A percentile compares a stretch with the other conserved stretches of the same genome.
These are phyloP conservation scores for Diarsia mendica DNA, from an alignment of 2,888 invertebrate genomes.

Conservation along the genomic window DNA sequence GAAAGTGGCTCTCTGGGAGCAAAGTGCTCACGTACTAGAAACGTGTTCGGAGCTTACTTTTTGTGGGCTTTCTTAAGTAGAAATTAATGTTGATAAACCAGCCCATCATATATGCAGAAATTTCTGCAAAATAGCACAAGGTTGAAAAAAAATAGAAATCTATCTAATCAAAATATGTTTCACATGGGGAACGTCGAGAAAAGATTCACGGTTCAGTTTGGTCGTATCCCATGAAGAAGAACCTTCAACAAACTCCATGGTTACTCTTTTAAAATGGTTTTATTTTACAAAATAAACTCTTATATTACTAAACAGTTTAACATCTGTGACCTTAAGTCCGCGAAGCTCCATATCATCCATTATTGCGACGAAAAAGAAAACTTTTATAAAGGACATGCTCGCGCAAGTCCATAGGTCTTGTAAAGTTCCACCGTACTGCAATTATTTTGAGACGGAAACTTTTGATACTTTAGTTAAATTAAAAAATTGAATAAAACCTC, in stretches of 20 bases:
- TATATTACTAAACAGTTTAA: slow-evolving; percentile 28
- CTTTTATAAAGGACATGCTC: slow-evolving; percentile 56
- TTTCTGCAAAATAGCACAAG: neutral
- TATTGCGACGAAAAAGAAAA: slow-evolving; percentile 57
- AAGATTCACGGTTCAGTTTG: too few relatives aligned
- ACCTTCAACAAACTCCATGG: too few relatives aligned
- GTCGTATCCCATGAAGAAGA: too few relatives aligned
- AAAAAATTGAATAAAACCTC: slow-evolving; percentile 18
- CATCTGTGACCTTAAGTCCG: slow-evolving; percentile 48
- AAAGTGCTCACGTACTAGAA: slow-evolving; percentile 21
- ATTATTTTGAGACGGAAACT: slow-evolving; percentile 62
- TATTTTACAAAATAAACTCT: slow-evolving; percentile 1
- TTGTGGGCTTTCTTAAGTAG: slow-evolving; percentile 12
- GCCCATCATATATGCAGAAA: neutral
- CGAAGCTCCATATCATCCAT: slow-evolving; percentile 49
- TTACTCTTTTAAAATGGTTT: too few relatives aligned
- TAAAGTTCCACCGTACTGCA: slow-evolving; percentile 59
- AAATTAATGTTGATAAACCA: slow-evolving; percentile 25
- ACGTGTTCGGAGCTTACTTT: slow-evolving; percentile 16
- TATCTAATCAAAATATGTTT: too few relatives aligned
- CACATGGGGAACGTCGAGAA: too few relatives aligned
- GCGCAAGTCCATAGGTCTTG: slow-evolving; percentile 53
- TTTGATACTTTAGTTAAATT: slow-evolving; percentile 45
- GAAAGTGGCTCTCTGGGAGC: slow-evolving; percentile 39
- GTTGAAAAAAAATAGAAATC: neutral